Evolutionary conservation across 1,140 invertebrate genomes (phyloP), one percentile per base, ranked within the genome.

Genomic region (Drosophila parabipectinata): DNA sequence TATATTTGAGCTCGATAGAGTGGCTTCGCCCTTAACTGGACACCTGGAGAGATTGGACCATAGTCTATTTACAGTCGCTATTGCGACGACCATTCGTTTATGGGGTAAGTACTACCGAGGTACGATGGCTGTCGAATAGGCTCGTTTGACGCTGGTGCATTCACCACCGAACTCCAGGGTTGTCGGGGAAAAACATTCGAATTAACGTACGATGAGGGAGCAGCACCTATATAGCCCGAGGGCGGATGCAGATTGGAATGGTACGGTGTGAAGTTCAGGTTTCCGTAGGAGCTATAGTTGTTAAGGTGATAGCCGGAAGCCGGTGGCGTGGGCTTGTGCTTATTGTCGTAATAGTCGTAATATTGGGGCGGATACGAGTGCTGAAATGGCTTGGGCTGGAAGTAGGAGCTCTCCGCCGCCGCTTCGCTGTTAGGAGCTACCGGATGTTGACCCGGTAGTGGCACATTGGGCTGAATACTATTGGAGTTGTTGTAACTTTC

Each of bases 271-370:
- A 84, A 88, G 48, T 88, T 88, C 21, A 88, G 76, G 45, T 89
- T 87, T 28, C 84, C 68, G 39, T 88, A 88, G 9, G 84, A 87
- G 24, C 72, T 66, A 58, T 88, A 88, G 58, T 88, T 79, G 44
- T 88, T 89, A 2, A 89, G 50, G 68, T 89, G 83, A 45, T 89
- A 89, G 58, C 75, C 57, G 37, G 57, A 60, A 32, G 60, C 51
- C 2, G 71, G 72, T 26, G 84, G 44, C 39, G 79, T 30, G 12
- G 79, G 32, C 69, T 87, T 79, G 21, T 67, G 80, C 79, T 88
- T 88, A 83, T 89, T 88, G 68, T 88, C 84, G 44, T 88, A 88
- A 45, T 84, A 88, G 34, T 88, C 85, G 55, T 88, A 88, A 58
- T 88, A 88, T 73, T 88, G 83, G n/a, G 79, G 84, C 6, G 83